Evolutionary conservation across 2,113 vertebrate genomes (phyloP).

Genomic region (Narcine bancroftii): DNA sequence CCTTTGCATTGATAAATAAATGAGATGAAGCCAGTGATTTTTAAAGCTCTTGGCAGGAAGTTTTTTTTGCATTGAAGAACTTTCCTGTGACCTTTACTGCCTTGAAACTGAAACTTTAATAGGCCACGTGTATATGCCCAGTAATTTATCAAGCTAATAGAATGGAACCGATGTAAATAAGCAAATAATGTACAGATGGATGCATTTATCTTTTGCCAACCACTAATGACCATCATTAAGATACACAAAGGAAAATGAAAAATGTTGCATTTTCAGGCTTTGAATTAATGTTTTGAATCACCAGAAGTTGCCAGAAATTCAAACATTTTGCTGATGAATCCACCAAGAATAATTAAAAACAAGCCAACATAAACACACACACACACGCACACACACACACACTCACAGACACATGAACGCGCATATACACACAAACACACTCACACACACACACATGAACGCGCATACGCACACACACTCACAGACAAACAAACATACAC

Average conservation of each 20-base stretch:
- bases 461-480: not conserved
- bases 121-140: not conserved
- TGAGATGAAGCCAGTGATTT: slow-evolving; percentile 43
- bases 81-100: slow-evolving; percentile 2
- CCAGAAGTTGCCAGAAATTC: not conserved
- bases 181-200: slow-evolving; percentile 34
- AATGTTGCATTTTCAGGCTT: slow-evolving; percentile 22
- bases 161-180: slow-evolving; percentile 30
- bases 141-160: slow-evolving; percentile 27
- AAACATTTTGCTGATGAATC: not conserved
- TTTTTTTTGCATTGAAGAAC: slow-evolving; percentile 2
- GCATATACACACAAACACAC: not conserved
- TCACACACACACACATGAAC: not conserved
- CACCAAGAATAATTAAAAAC: not conserved
- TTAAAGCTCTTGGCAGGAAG: not conserved
- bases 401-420: not conserved
- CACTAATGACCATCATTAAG: slow-evolving; percentile 34
- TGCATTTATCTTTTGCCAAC: slow-evolving; percentile 27
- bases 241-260: slow-evolving; percentile 28
- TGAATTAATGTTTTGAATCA: slow-evolving; percentile 25
- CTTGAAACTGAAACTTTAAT: not conserved
- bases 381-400: too few relatives aligned
- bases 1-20: slow-evolving; percentile 68
- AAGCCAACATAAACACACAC: not conserved
- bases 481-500: not conserved